Conservation (phyloP, 2,113 vertebrate species). For the Oplegnathus fasciatus region DNA sequence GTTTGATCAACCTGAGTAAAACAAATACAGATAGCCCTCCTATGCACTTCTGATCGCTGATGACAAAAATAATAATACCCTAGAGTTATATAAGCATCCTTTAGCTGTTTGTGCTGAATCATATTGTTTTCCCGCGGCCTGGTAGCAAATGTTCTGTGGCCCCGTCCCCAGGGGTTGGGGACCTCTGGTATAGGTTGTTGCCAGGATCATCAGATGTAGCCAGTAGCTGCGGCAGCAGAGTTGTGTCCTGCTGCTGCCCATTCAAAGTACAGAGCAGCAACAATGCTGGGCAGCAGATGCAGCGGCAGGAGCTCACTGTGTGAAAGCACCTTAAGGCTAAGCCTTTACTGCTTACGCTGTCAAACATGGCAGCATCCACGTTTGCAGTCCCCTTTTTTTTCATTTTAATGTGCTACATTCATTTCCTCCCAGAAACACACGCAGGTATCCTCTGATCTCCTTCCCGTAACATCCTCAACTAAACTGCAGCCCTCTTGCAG, state of each 20-base stretch:
- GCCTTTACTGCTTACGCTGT: background rate
- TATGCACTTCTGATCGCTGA: background rate
- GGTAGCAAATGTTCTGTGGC: background rate
- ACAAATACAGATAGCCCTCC: background rate
- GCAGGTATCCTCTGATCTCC: conserved; percentile 23
- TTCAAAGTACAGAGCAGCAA: conserved; percentile 15
- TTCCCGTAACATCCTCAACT: conserved; percentile 5
- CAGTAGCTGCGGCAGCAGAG: background rate
- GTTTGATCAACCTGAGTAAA: no score
- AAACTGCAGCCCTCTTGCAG: conserved; percentile 3
- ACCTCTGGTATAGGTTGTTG: background rate
- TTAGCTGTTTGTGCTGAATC: background rate
- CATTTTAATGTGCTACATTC: conserved; percentile 28
- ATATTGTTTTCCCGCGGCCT: background rate
- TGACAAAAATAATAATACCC: background rate
- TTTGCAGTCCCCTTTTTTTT: background rate
- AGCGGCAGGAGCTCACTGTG: background rate
- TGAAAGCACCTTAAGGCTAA: background rate
- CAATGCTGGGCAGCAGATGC: background rate
- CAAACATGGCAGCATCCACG: background rate
- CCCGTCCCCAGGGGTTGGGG: background rate
- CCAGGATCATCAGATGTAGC: background rate
- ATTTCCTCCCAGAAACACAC: conserved; percentile 19
- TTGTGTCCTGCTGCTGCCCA: conserved; percentile 1
- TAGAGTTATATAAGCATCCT: background rate